Evolutionary conservation across 2,888 invertebrate genomes (phyloP).

Genomic region (Platypus cylindrus): DNA sequence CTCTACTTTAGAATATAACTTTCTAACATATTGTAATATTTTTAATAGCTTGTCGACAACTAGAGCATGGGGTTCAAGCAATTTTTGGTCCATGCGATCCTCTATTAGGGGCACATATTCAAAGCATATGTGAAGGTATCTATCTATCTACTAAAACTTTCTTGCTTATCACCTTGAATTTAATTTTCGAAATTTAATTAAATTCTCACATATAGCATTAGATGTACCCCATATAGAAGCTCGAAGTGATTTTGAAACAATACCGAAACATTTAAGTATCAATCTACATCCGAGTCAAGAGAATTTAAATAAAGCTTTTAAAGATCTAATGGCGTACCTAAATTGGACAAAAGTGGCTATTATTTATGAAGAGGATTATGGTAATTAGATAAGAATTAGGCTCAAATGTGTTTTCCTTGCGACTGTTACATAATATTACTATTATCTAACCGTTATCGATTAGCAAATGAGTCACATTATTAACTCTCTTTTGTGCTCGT

Average conservation of each 20-base stretch:
- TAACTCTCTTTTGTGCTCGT: too few relatives aligned
- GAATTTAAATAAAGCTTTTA: constrained; percentile 69
- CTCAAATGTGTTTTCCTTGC: too few relatives aligned
- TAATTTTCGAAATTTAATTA: neutral
- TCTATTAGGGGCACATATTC: constrained; percentile 67
- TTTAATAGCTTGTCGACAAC: constrained; percentile 63
- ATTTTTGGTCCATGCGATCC: constrained; percentile 82
- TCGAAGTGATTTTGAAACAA: constrained; percentile 51
- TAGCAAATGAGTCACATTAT: too few relatives aligned
- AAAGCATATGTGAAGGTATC: constrained; percentile 70
- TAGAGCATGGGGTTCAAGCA: constrained; percentile 75
- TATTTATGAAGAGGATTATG: constrained; percentile 85
- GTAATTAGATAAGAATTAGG: constrained; percentile 37
- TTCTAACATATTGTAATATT: too few relatives aligned
- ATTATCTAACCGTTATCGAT: too few relatives aligned
- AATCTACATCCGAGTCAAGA: constrained; percentile 80
- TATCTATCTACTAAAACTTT: neutral
- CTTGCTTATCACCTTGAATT: neutral
- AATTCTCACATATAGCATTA: constrained; percentile 40
- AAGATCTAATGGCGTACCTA: constrained; percentile 74
- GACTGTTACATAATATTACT: too few relatives aligned
- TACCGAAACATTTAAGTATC: constrained; percentile 63
- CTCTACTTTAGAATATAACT: too few relatives aligned
- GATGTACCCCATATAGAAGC: constrained; percentile 85
- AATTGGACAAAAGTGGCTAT: constrained; percentile 91